Conservation (phyloP, 2,797 vertebrate genomes). For the Nasua narica region DNA sequence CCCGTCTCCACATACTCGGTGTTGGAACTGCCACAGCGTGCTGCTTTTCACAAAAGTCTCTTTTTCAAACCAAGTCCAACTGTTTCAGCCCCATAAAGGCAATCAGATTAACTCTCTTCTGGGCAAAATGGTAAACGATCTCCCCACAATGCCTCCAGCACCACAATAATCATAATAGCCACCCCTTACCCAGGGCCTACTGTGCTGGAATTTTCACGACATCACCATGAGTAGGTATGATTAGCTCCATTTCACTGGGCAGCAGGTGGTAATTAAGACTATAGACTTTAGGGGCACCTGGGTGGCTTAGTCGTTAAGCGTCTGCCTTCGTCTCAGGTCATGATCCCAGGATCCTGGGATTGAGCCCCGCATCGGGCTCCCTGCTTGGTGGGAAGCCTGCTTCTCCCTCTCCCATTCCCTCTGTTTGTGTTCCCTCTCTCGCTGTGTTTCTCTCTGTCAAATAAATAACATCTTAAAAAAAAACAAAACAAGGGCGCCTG, state of each 20-base stretch:
- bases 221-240: not conserved
- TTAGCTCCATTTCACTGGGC: not conserved
- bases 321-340: too few species aligned
- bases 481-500: too few species aligned
- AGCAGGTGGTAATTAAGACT: constrained; percentile 22
- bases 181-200: not conserved
- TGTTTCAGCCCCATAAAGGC: not conserved
- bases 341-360: too few species aligned
- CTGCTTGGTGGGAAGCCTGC: too few species aligned
- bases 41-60: constrained; percentile 28
- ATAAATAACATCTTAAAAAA: too few species aligned
- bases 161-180: not conserved
- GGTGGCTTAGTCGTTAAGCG: too few species aligned
- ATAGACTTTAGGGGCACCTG: not conserved
- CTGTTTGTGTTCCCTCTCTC: too few species aligned
- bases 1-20: not conserved
- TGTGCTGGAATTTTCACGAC: not conserved
- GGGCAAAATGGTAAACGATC: not conserved
- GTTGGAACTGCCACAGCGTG: constrained; percentile 5
- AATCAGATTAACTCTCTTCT: constrained; percentile 27
- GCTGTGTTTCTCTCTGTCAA: too few species aligned
- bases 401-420: too few species aligned
- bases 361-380: too few species aligned
- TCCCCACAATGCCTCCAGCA: not conserved
- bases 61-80: constrained; percentile 21